These are phyloP conservation scores for Acanthis flammea DNA, from an alignment of 2,797 vertebrate species.

Conservation along the genomic window DNA sequence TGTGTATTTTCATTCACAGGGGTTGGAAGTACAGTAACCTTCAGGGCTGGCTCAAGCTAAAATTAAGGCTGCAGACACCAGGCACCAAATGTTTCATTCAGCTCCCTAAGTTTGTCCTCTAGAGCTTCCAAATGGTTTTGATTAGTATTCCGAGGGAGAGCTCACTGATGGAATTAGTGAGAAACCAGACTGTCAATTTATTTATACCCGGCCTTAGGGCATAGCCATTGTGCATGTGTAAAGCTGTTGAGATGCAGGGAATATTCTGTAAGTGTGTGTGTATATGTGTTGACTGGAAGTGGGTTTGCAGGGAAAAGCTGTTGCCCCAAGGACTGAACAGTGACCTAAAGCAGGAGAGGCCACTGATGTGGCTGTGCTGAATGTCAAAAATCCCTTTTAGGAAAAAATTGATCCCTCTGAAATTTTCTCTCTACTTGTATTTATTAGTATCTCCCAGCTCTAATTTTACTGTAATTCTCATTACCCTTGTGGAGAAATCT, in stretches of 20 bases:
- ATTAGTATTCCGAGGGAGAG: constrained; percentile 59
- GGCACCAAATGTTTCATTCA: constrained; percentile 13
- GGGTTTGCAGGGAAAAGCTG: constrained; percentile 32
- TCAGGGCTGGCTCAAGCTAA: not conserved
- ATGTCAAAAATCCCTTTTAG: not conserved
- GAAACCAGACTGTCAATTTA: constrained; percentile 68
- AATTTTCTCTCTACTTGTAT: not conserved
- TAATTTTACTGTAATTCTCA: not conserved
- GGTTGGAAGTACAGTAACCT: not conserved
- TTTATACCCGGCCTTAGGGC: constrained; percentile 67
- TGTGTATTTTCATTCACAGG: not conserved
- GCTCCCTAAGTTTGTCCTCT: not conserved
- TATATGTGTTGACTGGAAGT: not conserved
- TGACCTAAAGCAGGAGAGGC: not conserved
- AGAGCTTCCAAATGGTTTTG: not conserved
- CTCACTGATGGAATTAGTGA: constrained; percentile 56
- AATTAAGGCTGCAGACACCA: not conserved
- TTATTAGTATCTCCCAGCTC: not conserved
- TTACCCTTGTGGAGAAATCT: not conserved
- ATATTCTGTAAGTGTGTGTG: not conserved
- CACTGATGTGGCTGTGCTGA: not conserved
- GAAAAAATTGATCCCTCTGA: not conserved
- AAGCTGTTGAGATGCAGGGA: constrained; percentile 50
- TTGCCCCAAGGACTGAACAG: not conserved
- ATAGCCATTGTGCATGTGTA: constrained; percentile 37